Evolutionary conservation across 2,113 vertebrate species (phyloP), one percentile per base, ranked within the genome.

Genomic region (Trichechus manatus): DNA sequence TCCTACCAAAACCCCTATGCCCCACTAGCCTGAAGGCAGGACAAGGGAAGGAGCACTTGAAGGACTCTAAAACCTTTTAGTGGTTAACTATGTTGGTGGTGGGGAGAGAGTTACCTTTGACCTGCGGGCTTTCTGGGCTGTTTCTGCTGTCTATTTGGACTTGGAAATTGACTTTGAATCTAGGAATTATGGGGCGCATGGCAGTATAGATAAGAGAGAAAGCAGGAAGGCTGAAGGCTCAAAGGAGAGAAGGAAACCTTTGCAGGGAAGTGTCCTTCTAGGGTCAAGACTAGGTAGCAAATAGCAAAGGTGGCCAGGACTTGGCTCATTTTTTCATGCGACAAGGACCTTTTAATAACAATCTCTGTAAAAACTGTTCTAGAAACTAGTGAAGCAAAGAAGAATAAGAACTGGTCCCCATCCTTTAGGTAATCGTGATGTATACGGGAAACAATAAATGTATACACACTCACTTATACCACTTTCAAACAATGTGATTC

Each of bases 241-340:
- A 44, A 23, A 42, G 66, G 8, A 81, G 31, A 63, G 14, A 56
- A 9, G 75, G 59, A n/a, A 7, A 23, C 13, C 3, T 39, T 17
- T 2, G 0, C 19, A 15, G 66, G 33, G 4, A 31, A 29, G 3
- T 6, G 3, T 22, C 9, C 11, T 44, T 23, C 36, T 4, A 3
- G 3, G 8, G 1, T 17, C 4, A 36, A 4, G 17, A 15, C 13
- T 33, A 31, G 14, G 59, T 3, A 15, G n/a, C 77, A 36, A 33
- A 36, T 11, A 33, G 19, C 31, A 19, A 27, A 81, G n/a, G 75
- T 64, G 15, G 3, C 11, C 50, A n/a, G 36, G 31, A 1, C 3
- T 17, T 27, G 50, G 36, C 6, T 56, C 44, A 9, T 59, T 72
- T 42, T 25, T n/a, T 33, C 39, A 33, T 2, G 19, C 13, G 79